Conservation (phyloP, 2,113 vertebrate genomes). For the Formicarius rufipectus region DNA sequence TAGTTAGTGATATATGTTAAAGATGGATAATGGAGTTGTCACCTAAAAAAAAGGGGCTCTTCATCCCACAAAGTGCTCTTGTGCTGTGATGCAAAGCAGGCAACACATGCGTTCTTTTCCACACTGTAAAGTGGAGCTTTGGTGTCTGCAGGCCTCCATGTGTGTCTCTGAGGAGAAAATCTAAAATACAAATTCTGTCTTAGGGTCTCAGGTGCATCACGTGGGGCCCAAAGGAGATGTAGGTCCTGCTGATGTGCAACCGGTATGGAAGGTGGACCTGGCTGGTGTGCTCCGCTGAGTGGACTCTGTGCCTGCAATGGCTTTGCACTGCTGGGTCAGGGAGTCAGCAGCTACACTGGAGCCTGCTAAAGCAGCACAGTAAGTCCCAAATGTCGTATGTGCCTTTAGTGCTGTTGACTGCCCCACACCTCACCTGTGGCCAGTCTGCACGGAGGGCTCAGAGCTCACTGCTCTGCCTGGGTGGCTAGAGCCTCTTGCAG, state of each 20-base stretch:
- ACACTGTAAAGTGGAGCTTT: not conserved
- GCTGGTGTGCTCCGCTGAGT: not conserved
- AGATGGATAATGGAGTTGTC: not conserved
- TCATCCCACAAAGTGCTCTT: not conserved
- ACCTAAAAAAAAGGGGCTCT: not conserved
- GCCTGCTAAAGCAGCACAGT: not conserved
- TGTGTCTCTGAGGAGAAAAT: not conserved
- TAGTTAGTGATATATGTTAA: not conserved
- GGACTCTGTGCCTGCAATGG: not conserved
- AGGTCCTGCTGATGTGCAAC: not conserved
- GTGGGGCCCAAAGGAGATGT: not conserved
- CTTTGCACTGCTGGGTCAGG: not conserved
- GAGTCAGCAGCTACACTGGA: not conserved
- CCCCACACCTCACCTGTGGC: fast-evolving
- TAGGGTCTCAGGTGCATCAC: not conserved
- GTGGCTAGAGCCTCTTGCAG: not conserved
- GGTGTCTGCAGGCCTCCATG: not conserved
- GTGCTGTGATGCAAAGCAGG: not conserved
- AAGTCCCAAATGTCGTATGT: not conserved
- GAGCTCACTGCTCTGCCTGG: not conserved
- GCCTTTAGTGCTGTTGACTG: not conserved
- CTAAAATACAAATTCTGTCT: not conserved
- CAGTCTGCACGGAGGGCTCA: not conserved
- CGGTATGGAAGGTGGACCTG: not conserved
- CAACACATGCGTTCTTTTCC: not conserved